Base-by-base conservation (phyloP, 92 coral and sea anemone genomes). In the Palythoa grandis region DNA sequence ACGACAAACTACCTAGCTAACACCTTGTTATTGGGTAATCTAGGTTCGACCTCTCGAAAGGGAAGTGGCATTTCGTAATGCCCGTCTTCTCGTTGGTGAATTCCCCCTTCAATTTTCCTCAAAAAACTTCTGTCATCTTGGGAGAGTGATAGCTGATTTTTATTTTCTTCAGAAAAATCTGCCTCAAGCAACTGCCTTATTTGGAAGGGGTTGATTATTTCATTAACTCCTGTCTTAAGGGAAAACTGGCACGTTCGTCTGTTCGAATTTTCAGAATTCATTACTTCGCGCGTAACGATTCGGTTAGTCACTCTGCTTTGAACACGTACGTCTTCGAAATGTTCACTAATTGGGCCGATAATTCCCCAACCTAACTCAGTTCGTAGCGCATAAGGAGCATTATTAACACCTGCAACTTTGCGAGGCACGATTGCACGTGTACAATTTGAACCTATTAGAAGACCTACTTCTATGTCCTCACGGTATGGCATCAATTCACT, bases 321-420 rank as follows among this genome's bases (percentile, higher is more conserved):
- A 40, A 37, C 72, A 61, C 43, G n/a, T 10, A 56, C 74, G 22
- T 53, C 56, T 40, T 72, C 87, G 25, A 61, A 16, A 19, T 2
- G 20, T 61, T 61, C 68, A 68, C 72, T 50, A 43, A 83, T n/a
- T 66, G 85, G 60, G 47, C 93, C 92, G 29, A 88, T 88, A 40
- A 93, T 93, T 22, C 91, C 92, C 96, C 92, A 91, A 4, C 96
- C 94, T 13, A 93, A 87, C 16, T 39, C 88, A 17, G 93, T 80
- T 77, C 91, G 83, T 87, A 71, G 82, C 54, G 90, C 90, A 70
- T 90, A 88, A 12, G 93, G 93, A 76, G 78, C 82, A 56, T 76
- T 82, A 52, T 78, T 90, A 52, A 70, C 80, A 39, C 89, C 92
- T 52, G 90, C 84, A n/a, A 93, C 86, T 77, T 93, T 92, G 20